Evolutionary conservation across 2,113 vertebrate genomes (phyloP).

Genomic region (Phalacrocorax carbo): DNA sequence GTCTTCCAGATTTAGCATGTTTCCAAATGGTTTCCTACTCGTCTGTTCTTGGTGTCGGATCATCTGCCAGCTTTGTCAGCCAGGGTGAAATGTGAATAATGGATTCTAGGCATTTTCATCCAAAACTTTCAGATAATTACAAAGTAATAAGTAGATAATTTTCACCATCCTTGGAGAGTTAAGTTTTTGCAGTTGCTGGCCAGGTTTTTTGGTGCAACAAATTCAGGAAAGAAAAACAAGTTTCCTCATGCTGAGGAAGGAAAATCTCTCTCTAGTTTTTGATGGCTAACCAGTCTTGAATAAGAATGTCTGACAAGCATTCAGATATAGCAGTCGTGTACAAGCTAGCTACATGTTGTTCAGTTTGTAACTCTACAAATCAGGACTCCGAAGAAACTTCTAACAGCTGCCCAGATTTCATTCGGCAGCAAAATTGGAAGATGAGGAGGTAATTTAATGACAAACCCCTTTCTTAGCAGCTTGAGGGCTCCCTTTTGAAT

Average conservation of each 20-base stretch:
- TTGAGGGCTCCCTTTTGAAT: constrained; percentile 40
- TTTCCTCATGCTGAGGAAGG: constrained; percentile 25
- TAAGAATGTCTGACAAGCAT: not conserved
- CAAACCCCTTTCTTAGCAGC: constrained; percentile 15
- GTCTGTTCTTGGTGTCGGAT: constrained; percentile 32
- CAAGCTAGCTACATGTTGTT: not conserved
- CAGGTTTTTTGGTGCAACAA: constrained; percentile 12
- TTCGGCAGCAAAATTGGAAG: constrained; percentile 38
- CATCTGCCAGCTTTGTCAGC: constrained; percentile 61
- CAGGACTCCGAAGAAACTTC: not conserved
- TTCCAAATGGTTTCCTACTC: constrained; percentile 47
- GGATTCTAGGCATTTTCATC: constrained; percentile 8
- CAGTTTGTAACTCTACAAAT: constrained; percentile 43
- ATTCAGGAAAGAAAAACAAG: constrained; percentile 44
- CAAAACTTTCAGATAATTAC: constrained; percentile 63
- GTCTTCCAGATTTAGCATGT: constrained; percentile 37
- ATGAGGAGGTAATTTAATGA: constrained; percentile 35
- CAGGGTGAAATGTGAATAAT: constrained; percentile 38
- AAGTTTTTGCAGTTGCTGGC: constrained; percentile 15
- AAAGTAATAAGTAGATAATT: constrained; percentile 57
- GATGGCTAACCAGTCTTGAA: not conserved
- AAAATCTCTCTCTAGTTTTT: not conserved
- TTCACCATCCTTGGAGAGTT: constrained; percentile 44
- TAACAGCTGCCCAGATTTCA: constrained; percentile 38
- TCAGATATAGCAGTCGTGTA: not conserved